Percentiles rank a stretch among this genome's conserved stretches.
These are phyloP conservation scores for Clusia tigrina DNA, from an alignment of 2,888 invertebrate genomes.

Conservation along the genomic window DNA sequence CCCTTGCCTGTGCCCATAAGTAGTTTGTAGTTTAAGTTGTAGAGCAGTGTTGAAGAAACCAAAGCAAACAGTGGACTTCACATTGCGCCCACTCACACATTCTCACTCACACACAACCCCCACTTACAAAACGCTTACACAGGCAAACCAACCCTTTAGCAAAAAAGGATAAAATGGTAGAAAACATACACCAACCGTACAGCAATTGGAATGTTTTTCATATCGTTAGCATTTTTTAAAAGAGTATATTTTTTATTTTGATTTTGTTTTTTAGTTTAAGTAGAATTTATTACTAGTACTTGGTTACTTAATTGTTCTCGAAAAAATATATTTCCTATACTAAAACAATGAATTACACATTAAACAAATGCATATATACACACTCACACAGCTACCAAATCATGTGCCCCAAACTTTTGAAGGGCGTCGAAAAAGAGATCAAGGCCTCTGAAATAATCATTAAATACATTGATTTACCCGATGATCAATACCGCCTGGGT, in stretches of 20 bases:
- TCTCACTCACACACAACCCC: neutral
- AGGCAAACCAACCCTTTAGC: neutral
- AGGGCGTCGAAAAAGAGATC: conserved; percentile 64
- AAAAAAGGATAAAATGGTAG: neutral
- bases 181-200: conserved; percentile 4
- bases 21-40: neutral
- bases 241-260: conserved; percentile 16
- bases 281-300: conserved; percentile 19
- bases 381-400: conserved; percentile 93
- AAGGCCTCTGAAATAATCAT: conserved; percentile 85
- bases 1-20: conserved; percentile 5
- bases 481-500: conserved; percentile 94
- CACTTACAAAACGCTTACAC: conserved; percentile 1
- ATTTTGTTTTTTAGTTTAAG: conserved; percentile 22
- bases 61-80: conserved; percentile 12
- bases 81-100: neutral
- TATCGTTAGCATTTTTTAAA: neutral
- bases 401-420: conserved; percentile 90
- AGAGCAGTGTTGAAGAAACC: conserved; percentile 1
- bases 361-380: too few relatives aligned
- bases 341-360: neutral
- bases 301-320: neutral
- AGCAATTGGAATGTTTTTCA: conserved; percentile 8
- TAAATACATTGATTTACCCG: conserved; percentile 83
- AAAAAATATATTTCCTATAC: neutral